Base-by-base conservation (phyloP, 2,113 vertebrate genomes). In the Cochlearius cochlearius region DNA sequence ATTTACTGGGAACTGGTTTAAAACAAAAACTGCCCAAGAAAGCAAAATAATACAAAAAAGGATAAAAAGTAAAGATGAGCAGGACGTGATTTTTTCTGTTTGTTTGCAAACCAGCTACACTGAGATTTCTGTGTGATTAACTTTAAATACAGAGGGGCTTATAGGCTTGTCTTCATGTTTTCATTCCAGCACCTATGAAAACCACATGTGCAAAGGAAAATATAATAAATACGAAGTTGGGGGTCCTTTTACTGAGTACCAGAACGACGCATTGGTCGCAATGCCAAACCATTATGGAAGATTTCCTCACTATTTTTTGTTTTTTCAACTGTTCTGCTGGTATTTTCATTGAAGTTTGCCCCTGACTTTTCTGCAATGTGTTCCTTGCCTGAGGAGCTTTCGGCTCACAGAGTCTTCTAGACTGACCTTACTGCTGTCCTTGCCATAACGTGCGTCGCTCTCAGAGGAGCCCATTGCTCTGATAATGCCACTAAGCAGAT, bases 171-270 rank as follows among this genome's bases (percentile, higher is more conserved):
- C 75, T 84, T 93, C 5, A 3, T 76, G 60, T 68, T 91, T 91
- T 75, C 60, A 72, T 93, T 95, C 80, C 69, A 92, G 81, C 43
- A 90, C 68, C 89, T 91, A 81, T n/a, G 80, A 92, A 95, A 95
- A 90, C 41, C 78, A 93, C 50, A 62, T 47, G 71, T 59, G 23
- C n/a, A 27, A 92, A 78, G 62, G 60, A 50, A 92, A 95, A 88
- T 5, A 66, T 3, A 77, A 68, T 59, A 36, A 80, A 47, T 77
- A 30, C 5, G 11, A 78, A 78, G 34, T 0, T 39, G 34, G 12
- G 12, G 45, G 19, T 86, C 78, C 68, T 75, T 78, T 52, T 34
- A n/a, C 17, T 19, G 23, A 69, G 71, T 34, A 75, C 49, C 69
- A 63, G 52, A 64, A 77, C 0, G 0, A 68, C 16, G 34, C 29